Percentiles rank a stretch among this genome's conserved stretches.
These are phyloP conservation scores for Mesocricetus auratus DNA, from an alignment of 2,113 vertebrate genomes.

Conservation along the genomic window DNA sequence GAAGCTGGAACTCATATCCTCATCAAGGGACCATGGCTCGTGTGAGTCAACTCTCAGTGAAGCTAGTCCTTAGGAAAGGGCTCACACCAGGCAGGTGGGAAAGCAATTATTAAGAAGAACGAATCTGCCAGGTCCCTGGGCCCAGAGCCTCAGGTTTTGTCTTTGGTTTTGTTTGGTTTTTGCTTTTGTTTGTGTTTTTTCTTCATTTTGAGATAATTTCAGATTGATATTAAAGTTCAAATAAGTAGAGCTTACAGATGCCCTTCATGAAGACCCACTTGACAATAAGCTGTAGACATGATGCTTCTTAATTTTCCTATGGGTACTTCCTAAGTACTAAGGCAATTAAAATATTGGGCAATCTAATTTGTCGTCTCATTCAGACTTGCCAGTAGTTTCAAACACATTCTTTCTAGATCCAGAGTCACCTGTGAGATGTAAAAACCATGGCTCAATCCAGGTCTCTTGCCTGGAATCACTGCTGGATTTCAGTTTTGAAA, in stretches of 20 bases:
- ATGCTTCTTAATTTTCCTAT: background rate
- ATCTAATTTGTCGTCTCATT: background rate
- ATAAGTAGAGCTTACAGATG: background rate
- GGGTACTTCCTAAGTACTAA: background rate
- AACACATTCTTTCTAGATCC: background rate
- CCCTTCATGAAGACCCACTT: background rate
- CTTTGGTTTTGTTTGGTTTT: background rate
- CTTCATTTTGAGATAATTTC: background rate
- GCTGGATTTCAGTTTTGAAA: constrained; percentile 19
- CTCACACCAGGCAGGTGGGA: background rate
- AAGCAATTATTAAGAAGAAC: background rate
- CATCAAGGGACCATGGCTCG: background rate
- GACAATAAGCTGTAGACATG: background rate
- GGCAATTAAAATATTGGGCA: background rate
- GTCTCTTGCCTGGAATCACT: background rate
- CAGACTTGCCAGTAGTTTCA: background rate
- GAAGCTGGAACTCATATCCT: background rate
- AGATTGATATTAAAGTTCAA: constrained; percentile 10
- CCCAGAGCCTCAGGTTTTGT: background rate
- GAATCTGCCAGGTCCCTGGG: background rate
- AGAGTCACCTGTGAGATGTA: background rate
- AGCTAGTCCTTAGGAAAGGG: background rate
- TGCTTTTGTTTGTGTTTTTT: background rate
- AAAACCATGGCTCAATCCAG: background rate
- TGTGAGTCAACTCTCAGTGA: background rate